Conservation (phyloP, 2,888 invertebrate species). For the Synergus umbraculus region DNA sequence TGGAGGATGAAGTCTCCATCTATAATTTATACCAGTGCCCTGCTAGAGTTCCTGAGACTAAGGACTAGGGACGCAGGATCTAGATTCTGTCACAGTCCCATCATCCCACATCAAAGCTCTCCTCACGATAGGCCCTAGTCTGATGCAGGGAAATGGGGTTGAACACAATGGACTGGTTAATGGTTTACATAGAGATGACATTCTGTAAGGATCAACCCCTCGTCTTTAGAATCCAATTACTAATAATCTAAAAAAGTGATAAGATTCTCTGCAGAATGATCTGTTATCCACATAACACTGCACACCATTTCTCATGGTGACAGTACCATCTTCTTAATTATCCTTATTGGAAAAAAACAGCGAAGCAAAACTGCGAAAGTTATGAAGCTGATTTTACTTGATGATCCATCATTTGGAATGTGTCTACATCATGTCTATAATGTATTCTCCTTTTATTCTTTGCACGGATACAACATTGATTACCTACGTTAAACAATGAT, state of each 20-base stretch:
- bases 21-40: constrained; percentile 37
- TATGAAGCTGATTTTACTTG: background rate
- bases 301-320: background rate
- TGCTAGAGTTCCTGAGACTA: constrained; percentile 19
- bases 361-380: background rate
- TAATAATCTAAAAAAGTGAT: constrained; percentile 23
- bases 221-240: constrained; percentile 7
- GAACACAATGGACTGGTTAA: constrained; percentile 30
- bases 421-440: background rate
- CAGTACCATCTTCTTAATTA: background rate
- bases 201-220: constrained; percentile 13
- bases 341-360: background rate
- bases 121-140: constrained; percentile 23
- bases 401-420: background rate
- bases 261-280: background rate
- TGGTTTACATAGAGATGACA: constrained; percentile 21
- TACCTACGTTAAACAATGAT: background rate
- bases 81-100: constrained; percentile 34
- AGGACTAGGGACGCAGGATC: constrained; percentile 19
- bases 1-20: constrained; percentile 38
- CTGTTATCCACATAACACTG: background rate
- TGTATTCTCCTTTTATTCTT: background rate
- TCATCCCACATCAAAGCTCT: constrained; percentile 36
- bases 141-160: constrained; percentile 20
- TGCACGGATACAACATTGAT: background rate